Evolutionary conservation across 2,888 invertebrate genomes (phyloP).

Genomic region (Trypoxylon attenuatum): DNA sequence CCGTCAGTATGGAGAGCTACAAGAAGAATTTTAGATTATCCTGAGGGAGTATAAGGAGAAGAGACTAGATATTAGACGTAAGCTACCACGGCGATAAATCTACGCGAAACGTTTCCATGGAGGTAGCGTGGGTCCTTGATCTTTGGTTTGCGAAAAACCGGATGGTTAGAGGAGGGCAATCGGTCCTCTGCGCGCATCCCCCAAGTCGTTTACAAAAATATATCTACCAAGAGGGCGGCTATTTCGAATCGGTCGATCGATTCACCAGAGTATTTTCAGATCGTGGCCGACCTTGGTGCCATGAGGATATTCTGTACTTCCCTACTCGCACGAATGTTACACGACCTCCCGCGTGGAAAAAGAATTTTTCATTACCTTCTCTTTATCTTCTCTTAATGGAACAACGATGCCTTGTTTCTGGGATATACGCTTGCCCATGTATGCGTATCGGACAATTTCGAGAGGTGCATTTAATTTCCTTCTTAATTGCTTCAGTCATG

Average conservation of each 20-base stretch:
- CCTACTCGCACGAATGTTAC: conserved; percentile 27
- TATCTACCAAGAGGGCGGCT: conserved; percentile 49
- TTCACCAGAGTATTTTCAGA: conserved; percentile 62
- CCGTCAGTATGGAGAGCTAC: no score
- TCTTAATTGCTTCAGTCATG: no score
- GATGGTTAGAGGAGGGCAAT: background rate
- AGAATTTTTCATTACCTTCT: background rate
- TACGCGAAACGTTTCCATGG: no score
- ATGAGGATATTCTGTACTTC: conserved; percentile 40
- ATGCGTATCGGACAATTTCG: no score
- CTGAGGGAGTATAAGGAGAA: no score
- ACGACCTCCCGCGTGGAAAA: background rate
- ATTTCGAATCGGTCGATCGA: conserved; percentile 61
- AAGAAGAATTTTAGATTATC: no score
- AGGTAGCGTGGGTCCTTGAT: conserved; percentile 26
- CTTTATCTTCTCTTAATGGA: background rate
- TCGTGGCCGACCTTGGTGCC: conserved; percentile 53
- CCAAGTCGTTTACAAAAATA: conserved; percentile 56
- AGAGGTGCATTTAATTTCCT: no score
- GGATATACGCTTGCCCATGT: no score
- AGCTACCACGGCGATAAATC: no score
- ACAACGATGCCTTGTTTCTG: no score
- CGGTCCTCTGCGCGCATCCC: conserved; percentile 15
- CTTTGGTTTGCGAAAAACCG: conserved; percentile 4
- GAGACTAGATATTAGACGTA: no score